phyloP scores from a whole-genome alignment of 2,888 invertebrate genomes.

The Cremastobaeus sp. region DNA sequence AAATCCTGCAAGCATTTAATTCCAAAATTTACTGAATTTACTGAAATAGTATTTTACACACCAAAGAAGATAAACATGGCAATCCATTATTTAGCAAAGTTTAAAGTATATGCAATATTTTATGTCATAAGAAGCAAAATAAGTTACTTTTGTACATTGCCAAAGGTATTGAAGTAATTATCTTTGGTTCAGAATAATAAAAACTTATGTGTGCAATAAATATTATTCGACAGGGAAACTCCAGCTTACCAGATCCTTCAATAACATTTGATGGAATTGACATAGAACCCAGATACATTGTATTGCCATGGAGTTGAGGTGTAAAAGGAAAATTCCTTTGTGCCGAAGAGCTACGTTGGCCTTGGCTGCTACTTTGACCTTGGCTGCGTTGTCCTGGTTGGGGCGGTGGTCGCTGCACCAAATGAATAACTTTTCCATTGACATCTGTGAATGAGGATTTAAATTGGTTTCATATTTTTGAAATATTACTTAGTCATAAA shows the following conservation, averaged over 20 bases:
- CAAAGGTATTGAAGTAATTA: too few relatives aligned
- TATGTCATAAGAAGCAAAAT: neutral
- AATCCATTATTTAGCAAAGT: too few relatives aligned
- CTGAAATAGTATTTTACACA: too few relatives aligned
- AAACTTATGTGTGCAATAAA: neutral
- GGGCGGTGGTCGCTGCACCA: slow-evolving; percentile 93
- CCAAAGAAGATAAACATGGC: too few relatives aligned
- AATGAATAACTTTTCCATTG: slow-evolving; percentile 93
- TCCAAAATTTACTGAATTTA: too few relatives aligned
- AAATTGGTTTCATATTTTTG: slow-evolving; percentile 23
- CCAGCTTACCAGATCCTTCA: slow-evolving; percentile 68
- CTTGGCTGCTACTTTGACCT: slow-evolving; percentile 74
- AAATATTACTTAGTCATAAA: too few relatives aligned
- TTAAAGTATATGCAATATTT: too few relatives aligned
- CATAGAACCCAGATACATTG: slow-evolving; percentile 82
- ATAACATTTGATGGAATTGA: slow-evolving; percentile 80
- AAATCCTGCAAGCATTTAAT: slow-evolving; percentile 5
- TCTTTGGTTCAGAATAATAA: too few relatives aligned
- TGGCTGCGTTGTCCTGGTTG: slow-evolving; percentile 77
- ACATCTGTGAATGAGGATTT: too few relatives aligned
- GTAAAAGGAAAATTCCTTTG: neutral
- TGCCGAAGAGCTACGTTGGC: slow-evolving; percentile 62
- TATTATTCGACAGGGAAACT: neutral
- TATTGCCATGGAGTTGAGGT: too few relatives aligned
- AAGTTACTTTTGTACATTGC: too few relatives aligned